Evolutionary conservation across 1,140 invertebrate genomes (phyloP).

Genomic region (Mycetomoellerius zeteki): DNA sequence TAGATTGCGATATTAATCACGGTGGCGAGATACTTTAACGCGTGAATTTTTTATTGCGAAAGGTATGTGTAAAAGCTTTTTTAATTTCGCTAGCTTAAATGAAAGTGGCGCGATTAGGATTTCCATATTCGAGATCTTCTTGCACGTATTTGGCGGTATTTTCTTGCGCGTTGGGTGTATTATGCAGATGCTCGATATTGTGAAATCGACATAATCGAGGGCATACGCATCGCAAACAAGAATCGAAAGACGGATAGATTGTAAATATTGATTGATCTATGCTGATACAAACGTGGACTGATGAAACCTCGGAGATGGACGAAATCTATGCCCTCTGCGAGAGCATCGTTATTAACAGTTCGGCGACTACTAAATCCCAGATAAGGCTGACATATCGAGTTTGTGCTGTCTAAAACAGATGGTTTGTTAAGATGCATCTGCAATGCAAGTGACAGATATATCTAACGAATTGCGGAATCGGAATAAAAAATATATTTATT

Average conservation of each 20-base stretch:
- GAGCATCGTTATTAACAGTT: background rate
- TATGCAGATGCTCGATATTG: background rate
- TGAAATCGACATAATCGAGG: slow-evolving; percentile 26
- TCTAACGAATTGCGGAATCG: background rate
- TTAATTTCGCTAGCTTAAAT: slow-evolving; percentile 28
- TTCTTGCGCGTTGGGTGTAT: background rate
- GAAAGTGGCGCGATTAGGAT: background rate
- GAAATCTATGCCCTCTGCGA: background rate
- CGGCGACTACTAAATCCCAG: slow-evolving; percentile 15
- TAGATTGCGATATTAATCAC: slow-evolving; percentile 10
- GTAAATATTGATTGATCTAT: slow-evolving; percentile 40
- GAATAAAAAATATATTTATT: background rate
- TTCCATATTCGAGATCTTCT: background rate
- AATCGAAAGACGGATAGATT: slow-evolving; percentile 5
- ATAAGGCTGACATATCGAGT: slow-evolving; percentile 45
- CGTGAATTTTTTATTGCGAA: slow-evolving; percentile 2
- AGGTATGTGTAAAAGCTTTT: background rate
- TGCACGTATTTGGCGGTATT: background rate
- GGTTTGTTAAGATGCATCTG: background rate
- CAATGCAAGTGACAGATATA: background rate
- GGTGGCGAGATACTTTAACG: background rate
- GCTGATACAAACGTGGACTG: background rate
- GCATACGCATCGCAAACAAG: slow-evolving; percentile 13
- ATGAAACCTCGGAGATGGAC: slow-evolving; percentile 16
- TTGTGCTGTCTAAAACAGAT: background rate